Conservation (phyloP, 2,113 vertebrate species). For the Dolichotis patagonum region DNA sequence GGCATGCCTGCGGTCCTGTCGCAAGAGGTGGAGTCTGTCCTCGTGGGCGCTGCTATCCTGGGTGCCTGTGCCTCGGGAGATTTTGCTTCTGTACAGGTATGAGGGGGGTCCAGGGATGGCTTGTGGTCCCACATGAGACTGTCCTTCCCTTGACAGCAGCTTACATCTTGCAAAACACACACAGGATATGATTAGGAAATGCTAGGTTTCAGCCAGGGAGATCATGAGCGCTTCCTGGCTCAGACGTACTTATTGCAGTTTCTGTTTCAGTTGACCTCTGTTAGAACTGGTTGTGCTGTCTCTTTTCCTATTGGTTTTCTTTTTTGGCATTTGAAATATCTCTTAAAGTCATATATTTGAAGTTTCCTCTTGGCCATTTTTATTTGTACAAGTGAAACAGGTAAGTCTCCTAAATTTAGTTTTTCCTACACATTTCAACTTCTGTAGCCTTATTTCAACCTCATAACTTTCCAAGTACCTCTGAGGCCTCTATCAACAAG, state of each 20-base stretch:
- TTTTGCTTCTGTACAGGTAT: slow-evolving; percentile 93
- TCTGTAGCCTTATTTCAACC: slow-evolving; percentile 11
- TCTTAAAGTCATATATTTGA: slow-evolving; percentile 25
- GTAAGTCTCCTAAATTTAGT: neutral
- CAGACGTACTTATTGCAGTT: slow-evolving; percentile 59
- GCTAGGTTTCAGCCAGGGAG: slow-evolving; percentile 69
- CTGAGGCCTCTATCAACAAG: neutral
- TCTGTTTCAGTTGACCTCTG: slow-evolving; percentile 56
- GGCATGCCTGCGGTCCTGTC: slow-evolving; percentile 94
- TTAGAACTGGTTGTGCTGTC: neutral
- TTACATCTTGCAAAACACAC: slow-evolving; percentile 65
- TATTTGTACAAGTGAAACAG: slow-evolving; percentile 28
- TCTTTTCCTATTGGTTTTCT: slow-evolving; percentile 37
- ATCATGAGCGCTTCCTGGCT: slow-evolving; percentile 52
- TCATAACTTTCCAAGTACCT: neutral
- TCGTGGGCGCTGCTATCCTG: slow-evolving; percentile 95
- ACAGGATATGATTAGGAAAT: slow-evolving; percentile 77
- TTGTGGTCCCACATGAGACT: neutral
- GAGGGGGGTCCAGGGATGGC: slow-evolving; percentile 60
- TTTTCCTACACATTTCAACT: slow-evolving; percentile 10
- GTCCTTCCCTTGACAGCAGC: slow-evolving; percentile 63
- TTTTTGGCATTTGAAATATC: neutral
- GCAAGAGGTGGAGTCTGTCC: slow-evolving; percentile 94
- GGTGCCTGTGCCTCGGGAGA: slow-evolving; percentile 95
- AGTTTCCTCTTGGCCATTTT: slow-evolving; percentile 10